Evolutionary conservation across 2,797 vertebrate genomes (phyloP), one percentile per base, ranked within the genome.

Genomic region (Momotus momota): DNA sequence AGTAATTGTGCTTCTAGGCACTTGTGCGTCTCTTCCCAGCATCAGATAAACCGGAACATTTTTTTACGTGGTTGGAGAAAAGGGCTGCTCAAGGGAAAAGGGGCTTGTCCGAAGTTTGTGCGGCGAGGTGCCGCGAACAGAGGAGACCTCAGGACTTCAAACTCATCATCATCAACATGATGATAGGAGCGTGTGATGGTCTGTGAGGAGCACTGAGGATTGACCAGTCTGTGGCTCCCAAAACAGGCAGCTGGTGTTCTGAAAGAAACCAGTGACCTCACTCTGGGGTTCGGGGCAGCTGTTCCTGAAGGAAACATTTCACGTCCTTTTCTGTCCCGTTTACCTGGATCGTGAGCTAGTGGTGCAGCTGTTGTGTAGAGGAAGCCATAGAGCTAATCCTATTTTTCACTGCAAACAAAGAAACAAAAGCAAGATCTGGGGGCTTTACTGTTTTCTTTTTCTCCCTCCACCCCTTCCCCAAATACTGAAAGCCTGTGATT

Each of bases 401-500:
- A 1, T 21, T 92, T 73, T 80, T 71, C 33, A 26, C 14, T 48
- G 62, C 70, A 57, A 70, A 77, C 58, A 74, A 79, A 67, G n/a
- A 60, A 60, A 57, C 71, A 86, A 85, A 87, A 87, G 35, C 20
- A 57, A 27, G 49, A 61, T 71, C 29, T 58, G 48, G n/a, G 60
- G 52, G 74, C 17, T 91, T 69, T 54, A 20, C 64, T 83, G 79
- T 64, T 93, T 77, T 65, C 64, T 89, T 10, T 41, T 78, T 62
- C 22, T 91, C 21, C 46, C 69, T 57, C 38, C 85, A 38, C 75
- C 83, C 77, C 70, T 83, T 84, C 52, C 91, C 77, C 57, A 73
- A 71, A 75, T 61, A 51, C 69, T 14, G 14, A 87, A 86, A 87
- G 54, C 35, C 57, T 19, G 6, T 78, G 86, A 91, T 96, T 94